phyloP scores from a whole-genome alignment of 2,113 vertebrate species.

The Bungarus multicinctus region DNA sequence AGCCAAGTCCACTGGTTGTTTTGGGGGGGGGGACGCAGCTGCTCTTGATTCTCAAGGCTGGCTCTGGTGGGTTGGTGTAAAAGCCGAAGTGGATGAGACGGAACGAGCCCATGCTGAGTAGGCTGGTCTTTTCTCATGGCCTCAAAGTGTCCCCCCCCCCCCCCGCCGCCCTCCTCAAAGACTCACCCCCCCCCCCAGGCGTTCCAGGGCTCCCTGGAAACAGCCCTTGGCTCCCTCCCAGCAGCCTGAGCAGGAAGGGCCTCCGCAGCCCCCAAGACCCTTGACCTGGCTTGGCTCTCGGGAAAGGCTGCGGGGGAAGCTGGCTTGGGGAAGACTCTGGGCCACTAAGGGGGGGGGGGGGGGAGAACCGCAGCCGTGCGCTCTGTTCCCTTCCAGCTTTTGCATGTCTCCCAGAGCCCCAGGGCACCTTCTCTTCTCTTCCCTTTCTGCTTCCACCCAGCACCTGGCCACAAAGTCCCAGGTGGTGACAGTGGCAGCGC shows the following conservation, averaged over 20 bases:
- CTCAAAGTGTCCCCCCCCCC: background rate
- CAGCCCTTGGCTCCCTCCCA: background rate
- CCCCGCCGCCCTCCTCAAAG: no score
- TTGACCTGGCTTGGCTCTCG: background rate
- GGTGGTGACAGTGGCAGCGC: background rate
- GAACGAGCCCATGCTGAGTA: background rate
- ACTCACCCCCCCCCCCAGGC: no score
- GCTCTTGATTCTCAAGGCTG: no score
- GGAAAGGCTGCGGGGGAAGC: background rate
- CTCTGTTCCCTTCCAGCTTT: background rate
- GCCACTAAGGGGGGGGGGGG: no score
- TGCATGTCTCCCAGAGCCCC: background rate
- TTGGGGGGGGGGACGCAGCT: no score
- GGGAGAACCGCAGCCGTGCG: background rate
- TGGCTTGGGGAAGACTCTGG: background rate
- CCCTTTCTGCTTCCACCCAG: background rate
- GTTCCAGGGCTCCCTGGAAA: no score
- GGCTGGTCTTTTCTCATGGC: background rate
- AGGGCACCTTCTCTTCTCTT: background rate
- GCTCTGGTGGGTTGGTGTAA: background rate
- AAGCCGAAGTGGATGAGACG: background rate
- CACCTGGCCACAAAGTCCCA: background rate
- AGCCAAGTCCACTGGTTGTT: no score
- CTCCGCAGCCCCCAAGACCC: no score
- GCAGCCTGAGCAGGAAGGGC: no score